Percentiles rank a stretch among this genome's conserved stretches.
Conservation (phyloP, 2,113 vertebrate genomes). For the Mirounga angustirostris region DNA sequence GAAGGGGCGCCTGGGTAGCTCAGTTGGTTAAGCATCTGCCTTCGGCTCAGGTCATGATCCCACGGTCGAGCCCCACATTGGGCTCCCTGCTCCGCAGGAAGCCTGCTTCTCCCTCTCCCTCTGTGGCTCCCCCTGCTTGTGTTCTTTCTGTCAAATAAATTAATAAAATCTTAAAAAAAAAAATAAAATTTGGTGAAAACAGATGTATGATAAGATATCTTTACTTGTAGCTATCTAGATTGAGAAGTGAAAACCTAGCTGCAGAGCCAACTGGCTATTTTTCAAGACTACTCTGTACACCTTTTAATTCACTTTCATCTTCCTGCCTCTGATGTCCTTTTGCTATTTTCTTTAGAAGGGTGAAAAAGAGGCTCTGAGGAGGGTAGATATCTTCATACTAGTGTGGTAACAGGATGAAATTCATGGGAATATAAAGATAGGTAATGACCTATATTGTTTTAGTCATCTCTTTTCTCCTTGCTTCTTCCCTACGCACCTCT, state of each 20-base stretch:
- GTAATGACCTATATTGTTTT: neutral
- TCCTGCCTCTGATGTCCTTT: neutral
- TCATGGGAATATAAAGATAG: neutral
- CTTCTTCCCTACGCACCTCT: neutral
- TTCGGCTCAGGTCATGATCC: neutral
- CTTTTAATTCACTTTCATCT: conserved; percentile 5
- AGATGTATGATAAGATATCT: neutral
- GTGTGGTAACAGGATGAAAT: neutral
- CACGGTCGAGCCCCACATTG: neutral
- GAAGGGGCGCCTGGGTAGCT: neutral
- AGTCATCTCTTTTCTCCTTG: neutral
- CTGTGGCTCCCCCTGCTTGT: neutral
- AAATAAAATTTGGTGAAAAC: neutral
- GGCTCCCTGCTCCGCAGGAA: neutral
- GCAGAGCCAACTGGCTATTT: neutral
- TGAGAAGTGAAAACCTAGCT: neutral
- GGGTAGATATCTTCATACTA: neutral
- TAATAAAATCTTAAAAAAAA: neutral
- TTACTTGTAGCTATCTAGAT: neutral
- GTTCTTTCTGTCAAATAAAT: neutral
- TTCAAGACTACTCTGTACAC: neutral
- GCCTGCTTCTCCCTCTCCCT: neutral
- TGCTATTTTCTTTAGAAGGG: neutral
- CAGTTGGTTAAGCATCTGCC: neutral
- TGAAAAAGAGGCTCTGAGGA: neutral